These are phyloP conservation scores for Chrysopilus asiliformis DNA, from an alignment of 2,888 invertebrate species.

Conservation along the genomic window DNA sequence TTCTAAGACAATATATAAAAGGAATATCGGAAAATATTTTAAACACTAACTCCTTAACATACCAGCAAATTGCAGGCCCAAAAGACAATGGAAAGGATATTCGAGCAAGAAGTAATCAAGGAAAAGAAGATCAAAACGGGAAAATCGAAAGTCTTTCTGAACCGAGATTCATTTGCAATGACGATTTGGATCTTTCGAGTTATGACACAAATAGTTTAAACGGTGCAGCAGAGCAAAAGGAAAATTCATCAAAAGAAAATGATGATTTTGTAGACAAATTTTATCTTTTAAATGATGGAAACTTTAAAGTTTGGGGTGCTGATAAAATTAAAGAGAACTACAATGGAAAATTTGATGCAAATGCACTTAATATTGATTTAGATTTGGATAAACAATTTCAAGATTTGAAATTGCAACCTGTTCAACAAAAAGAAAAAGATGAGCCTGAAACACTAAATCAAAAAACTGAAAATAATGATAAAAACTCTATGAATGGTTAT, in stretches of 20 bases:
- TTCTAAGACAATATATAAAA: slow-evolving; percentile 17
- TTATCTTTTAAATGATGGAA: slow-evolving; percentile 17
- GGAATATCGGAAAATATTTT: slow-evolving; percentile 13
- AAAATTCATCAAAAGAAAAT: background rate
- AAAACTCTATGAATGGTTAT: no score
- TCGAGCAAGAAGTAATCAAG: background rate
- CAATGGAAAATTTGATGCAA: slow-evolving; percentile 11
- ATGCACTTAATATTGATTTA: slow-evolving; percentile 13
- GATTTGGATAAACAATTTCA: slow-evolving; percentile 16
- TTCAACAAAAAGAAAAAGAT: background rate
- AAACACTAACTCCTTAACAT: background rate
- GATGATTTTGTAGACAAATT: slow-evolving; percentile 17
- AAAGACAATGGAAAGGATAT: background rate
- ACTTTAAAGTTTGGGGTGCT: slow-evolving; percentile 3
- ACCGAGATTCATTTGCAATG: background rate
- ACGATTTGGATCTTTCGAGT: background rate
- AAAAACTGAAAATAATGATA: no score
- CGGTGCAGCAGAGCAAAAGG: background rate
- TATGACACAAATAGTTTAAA: background rate
- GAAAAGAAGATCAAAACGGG: background rate
- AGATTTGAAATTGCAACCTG: slow-evolving; percentile 9
- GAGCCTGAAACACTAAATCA: no score
- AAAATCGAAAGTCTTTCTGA: background rate
- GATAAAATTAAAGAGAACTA: slow-evolving; percentile 2
- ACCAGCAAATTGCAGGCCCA: background rate